Evolutionary conservation across 2,113 vertebrate genomes (phyloP), one percentile per base, ranked within the genome.

Genomic region (Delphinus delphis): DNA sequence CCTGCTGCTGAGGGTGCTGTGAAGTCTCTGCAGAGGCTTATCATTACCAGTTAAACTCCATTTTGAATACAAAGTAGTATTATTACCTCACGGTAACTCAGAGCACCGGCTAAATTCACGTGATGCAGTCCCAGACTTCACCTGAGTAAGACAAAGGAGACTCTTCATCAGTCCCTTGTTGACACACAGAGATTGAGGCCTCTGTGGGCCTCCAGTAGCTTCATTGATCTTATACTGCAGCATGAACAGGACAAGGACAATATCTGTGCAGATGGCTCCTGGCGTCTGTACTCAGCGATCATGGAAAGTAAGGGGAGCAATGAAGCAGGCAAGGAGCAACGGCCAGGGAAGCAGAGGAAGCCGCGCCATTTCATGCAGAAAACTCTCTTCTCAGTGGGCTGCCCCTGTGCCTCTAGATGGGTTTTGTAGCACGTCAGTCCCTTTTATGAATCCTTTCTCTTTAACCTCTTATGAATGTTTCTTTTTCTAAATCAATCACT

Each of bases 21-120:
- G 90, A 97, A 97, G 92, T 76, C 92, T 93, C 50, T 81, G 83
- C 92, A 97, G 97, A 97, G 96, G 96, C 96, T 95, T 95, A 96
- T 84, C 79, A 62, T 84, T 89, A 89, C 90, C 96, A 62, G 86
- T 90, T 89, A 87, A 97, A 90, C 93, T 97, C 76, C 93, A 90
- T 88, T 92, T 93, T 95, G 93, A 97, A 96, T 95, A 90, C n/a
- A 95, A 93, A 88, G 47, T 63, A 79, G 47, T 86, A 73, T 83
- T 95, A 94, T 74, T 89, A 71, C 80, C 68, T 88, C 87, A 65
- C 13, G 58, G 74, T 74, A 96, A 88, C 83, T 92, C 20, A 28
- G 82, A 96, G 68, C 17, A 21, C 25, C 8, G 38, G 13, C 41
- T 77, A 53, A 73, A 95, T 62, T 86, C n/a, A 0, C 31, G 2